Evolutionary conservation across 1,140 invertebrate species (phyloP).

Genomic region (Hetaerina americana): DNA sequence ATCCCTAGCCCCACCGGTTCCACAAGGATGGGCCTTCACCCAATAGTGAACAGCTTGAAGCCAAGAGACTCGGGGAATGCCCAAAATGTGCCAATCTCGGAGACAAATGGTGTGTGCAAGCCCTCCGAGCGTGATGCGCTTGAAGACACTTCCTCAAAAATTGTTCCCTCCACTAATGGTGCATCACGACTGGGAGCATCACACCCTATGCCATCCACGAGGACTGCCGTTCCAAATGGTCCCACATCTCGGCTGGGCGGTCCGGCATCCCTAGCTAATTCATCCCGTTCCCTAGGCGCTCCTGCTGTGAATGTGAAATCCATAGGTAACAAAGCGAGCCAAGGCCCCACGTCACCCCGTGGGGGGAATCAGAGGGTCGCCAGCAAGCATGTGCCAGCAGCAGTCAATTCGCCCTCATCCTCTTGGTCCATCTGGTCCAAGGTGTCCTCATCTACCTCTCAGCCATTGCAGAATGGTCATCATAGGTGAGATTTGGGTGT

Average conservation of each 20-base stretch:
- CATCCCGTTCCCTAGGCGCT: background rate
- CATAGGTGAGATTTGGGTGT: background rate
- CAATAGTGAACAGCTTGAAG: background rate
- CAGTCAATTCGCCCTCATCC: background rate
- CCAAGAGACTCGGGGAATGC: background rate
- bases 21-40: background rate
- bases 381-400: background rate
- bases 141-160: background rate
- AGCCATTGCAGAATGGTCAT: background rate
- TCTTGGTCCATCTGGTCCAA: background rate
- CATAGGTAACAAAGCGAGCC: background rate
- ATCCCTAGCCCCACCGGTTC: background rate
- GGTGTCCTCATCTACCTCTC: background rate
- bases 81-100: background rate
- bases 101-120: background rate
- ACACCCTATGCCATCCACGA: background rate
- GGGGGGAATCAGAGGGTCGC: background rate
- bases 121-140: background rate
- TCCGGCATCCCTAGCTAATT: background rate
- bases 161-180: background rate
- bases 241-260: background rate
- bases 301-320: background rate
- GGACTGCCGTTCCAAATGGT: background rate
- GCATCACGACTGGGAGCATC: background rate
- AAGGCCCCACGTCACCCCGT: background rate